Evolutionary conservation across 2,113 vertebrate species (phyloP), one percentile per base, ranked within the genome.

Genomic region (Clarias batrachus): DNA sequence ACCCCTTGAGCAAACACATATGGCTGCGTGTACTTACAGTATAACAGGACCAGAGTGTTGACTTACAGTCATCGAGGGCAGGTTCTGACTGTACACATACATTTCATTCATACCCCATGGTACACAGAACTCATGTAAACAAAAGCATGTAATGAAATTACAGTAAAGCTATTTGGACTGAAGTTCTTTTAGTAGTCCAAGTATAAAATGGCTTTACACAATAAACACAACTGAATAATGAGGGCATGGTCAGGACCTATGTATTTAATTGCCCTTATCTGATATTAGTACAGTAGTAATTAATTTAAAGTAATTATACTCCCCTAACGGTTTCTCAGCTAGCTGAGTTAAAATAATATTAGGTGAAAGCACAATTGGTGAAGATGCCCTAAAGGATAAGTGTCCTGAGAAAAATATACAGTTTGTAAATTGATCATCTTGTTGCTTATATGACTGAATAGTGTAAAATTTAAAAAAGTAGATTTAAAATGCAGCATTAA

Each of bases 41-140:
- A 65, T 59, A 41, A 73, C 56, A 81, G 21, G 57, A 84, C 76
- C n/a, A 65, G 65, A 86, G 81, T 86, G 81, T 79, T 86, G 71
- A 82, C 68, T n/a, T 81, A 73, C 54, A n/a, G 37, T 25, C 52
- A 70, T 74, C 57, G 57, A 60, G 65, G 54, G 68, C 85, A 82
- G 57, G 37, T 59, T 81, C 52, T 81, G 21, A 62, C 65, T 73
- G 56, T 65, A 57, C 68, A 82, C 56, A 25, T 59, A 17, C 63
- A 63, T 86, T 60, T 19, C 57, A 74, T 56, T 82, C 57, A 71
- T 0, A 13, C 52, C 56, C 54, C 25, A 12, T 25, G 9, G 41
- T 62, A 33, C n/a, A 70, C 52, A 59, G 27, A 33, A 23, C n/a
- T 21, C 16, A 81, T 59, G 52, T 17, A 71, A 59, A 80, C 21